Conservation (phyloP, 1,140 invertebrate genomes). For the Drosophila kohkoa region DNA sequence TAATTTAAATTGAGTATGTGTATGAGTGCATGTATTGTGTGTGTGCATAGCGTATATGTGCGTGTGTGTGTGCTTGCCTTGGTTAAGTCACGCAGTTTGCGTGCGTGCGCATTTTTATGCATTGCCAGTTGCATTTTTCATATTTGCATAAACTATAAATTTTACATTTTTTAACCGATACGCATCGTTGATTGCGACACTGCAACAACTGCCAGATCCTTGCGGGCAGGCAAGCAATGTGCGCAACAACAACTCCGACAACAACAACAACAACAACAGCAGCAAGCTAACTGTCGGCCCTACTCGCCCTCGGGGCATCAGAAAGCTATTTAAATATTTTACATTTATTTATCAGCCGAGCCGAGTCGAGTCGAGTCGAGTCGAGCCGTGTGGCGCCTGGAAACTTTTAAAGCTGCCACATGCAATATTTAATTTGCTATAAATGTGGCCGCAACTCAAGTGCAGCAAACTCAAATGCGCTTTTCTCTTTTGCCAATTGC, state of each 20-base stretch:
- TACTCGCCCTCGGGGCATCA: slow-evolving; percentile 41
- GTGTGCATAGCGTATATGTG: background rate
- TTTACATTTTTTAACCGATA: slow-evolving; percentile 84
- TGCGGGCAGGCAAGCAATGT: slow-evolving; percentile 52
- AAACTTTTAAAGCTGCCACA: slow-evolving; percentile 46
- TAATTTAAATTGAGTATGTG: slow-evolving; percentile 71
- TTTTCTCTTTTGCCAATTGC: slow-evolving; percentile 35
- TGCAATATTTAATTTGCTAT: slow-evolving; percentile 48
- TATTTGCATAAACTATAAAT: slow-evolving; percentile 84
- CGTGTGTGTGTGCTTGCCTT: slow-evolving; percentile 43
- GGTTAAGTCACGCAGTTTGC: slow-evolving; percentile 71
- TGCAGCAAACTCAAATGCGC: slow-evolving; percentile 28
- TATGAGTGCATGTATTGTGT: slow-evolving; percentile 23
- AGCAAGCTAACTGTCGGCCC: slow-evolving; percentile 19
- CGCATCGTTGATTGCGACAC: slow-evolving; percentile 78
- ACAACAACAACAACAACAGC: slow-evolving; percentile 17
- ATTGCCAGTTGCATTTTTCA: slow-evolving; percentile 83
- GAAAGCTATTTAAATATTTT: slow-evolving; percentile 74
- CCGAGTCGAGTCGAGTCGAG: background rate
- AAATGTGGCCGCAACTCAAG: slow-evolving; percentile 35
- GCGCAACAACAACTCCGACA: slow-evolving; percentile 12
- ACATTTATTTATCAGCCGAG: slow-evolving; percentile 60
- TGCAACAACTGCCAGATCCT: slow-evolving; percentile 39
- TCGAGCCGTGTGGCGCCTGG: slow-evolving; percentile 11
- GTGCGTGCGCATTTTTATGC: slow-evolving; percentile 83